Evolutionary conservation across 1,140 invertebrate species (phyloP).

Genomic region (Yoshiicerus persimilis): DNA sequence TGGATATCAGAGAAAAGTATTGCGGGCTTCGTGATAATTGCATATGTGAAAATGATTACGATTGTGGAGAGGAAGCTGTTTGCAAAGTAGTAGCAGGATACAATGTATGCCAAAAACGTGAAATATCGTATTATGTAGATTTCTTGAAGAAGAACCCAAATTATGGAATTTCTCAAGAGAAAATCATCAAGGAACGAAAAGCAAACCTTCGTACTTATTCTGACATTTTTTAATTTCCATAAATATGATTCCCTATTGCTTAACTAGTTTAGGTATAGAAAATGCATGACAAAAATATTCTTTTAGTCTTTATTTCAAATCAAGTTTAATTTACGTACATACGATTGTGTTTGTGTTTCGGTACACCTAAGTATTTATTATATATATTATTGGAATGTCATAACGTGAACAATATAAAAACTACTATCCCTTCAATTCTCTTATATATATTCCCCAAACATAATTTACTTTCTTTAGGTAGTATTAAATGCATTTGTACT

Average conservation of each 20-base stretch:
- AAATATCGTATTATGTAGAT: neutral
- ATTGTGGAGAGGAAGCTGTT: neutral
- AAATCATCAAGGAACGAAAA: neutral
- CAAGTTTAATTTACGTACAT: too few relatives aligned
- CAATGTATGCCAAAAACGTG: neutral
- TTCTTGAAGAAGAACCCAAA: neutral
- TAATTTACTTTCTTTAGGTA: too few relatives aligned
- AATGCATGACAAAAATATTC: too few relatives aligned
- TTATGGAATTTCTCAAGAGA: neutral
- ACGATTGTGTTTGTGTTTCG: too few relatives aligned
- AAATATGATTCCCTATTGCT: too few relatives aligned
- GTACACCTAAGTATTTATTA: too few relatives aligned
- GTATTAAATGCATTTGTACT: too few relatives aligned
- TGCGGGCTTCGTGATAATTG: constrained; percentile 42
- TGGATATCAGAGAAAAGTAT: constrained; percentile 14
- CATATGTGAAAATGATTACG: neutral
- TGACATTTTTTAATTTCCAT: neutral
- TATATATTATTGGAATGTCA: too few relatives aligned
- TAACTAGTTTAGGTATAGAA: neutral
- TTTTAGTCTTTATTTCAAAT: too few relatives aligned
- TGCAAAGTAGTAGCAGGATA: neutral
- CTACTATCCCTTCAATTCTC: too few relatives aligned
- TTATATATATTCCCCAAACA: too few relatives aligned
- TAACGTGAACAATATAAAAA: too few relatives aligned
- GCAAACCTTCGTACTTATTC: neutral